phyloP scores from a whole-genome alignment of 2,888 invertebrate species.

The Pollenia angustigena region DNA sequence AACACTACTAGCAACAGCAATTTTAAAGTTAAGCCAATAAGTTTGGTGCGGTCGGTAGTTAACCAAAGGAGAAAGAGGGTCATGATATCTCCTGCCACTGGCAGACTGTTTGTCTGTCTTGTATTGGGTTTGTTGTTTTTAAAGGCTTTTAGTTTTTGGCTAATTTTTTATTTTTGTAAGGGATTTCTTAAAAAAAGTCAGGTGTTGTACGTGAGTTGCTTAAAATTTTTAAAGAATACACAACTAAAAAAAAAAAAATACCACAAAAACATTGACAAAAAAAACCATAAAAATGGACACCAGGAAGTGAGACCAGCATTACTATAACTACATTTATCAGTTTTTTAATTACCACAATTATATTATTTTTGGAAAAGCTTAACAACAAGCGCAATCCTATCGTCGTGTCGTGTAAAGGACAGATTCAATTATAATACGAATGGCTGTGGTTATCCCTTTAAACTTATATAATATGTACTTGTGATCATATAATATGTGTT shows the following conservation, averaged over 20 bases:
- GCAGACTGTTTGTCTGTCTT: not conserved
- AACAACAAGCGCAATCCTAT: too few species aligned
- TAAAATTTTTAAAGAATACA: constrained; percentile 62
- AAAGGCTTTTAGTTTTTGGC: too few species aligned
- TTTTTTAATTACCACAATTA: too few species aligned
- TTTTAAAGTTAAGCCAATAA: not conserved
- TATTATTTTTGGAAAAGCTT: too few species aligned
- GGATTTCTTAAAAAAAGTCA: constrained; percentile 80
- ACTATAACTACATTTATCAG: too few species aligned
- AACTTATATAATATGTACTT: too few species aligned
- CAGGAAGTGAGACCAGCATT: too few species aligned
- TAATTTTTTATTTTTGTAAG: constrained; percentile 23
- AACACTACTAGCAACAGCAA: not conserved
- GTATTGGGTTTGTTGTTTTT: not conserved
- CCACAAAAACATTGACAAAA: constrained; percentile 10
- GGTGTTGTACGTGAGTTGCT: constrained; percentile 81
- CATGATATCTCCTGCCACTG: not conserved
- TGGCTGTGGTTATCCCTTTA: too few species aligned
- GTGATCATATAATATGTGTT: too few species aligned
- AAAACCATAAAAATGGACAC: constrained; percentile 54
- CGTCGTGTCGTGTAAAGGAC: too few species aligned
- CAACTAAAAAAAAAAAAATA: constrained; percentile 1
- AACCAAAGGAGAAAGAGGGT: not conserved
- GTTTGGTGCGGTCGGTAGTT: not conserved
- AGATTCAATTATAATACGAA: too few species aligned